phyloP scores from a whole-genome alignment of 2,888 invertebrate species.

The Cremastobaeus sp. region DNA sequence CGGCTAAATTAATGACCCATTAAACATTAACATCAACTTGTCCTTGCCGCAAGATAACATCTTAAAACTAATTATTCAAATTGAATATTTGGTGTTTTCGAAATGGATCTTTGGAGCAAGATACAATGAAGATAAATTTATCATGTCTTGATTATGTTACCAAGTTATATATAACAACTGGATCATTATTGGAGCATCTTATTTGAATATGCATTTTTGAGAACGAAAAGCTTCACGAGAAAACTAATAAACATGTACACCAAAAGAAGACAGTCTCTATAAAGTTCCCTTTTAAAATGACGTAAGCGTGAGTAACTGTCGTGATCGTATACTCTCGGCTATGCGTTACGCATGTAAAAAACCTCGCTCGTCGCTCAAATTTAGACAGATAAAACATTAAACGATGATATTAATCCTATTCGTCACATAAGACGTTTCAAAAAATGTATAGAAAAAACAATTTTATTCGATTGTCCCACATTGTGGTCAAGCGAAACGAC shows the following conservation, averaged over 20 bases:
- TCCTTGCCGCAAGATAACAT: not conserved
- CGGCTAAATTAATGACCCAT: constrained; percentile 19
- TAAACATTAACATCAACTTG: not conserved
- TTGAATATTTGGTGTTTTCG: too few species aligned
- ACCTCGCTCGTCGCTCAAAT: too few species aligned
- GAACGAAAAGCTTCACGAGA: too few species aligned
- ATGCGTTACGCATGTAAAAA: constrained; percentile 26
- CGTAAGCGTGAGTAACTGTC: constrained; percentile 47
- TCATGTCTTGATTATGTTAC: too few species aligned
- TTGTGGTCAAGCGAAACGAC: not conserved
- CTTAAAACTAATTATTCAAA: not conserved
- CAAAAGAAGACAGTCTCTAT: not conserved
- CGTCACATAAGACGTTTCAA: too few species aligned
- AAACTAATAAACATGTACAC: constrained; percentile 7
- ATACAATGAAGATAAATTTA: too few species aligned
- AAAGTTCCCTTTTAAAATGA: constrained; percentile 39
- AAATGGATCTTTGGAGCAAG: too few species aligned
- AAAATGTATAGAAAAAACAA: too few species aligned
- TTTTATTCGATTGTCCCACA: not conserved
- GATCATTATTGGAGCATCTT: too few species aligned
- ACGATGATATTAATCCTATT: not conserved
- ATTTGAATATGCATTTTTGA: too few species aligned
- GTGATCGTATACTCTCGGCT: constrained; percentile 15
- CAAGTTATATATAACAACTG: too few species aligned
- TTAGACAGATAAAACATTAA: not conserved